phyloP scores from a whole-genome alignment of 2,113 vertebrate genomes.

The Paracanthobrama guichenoti region DNA sequence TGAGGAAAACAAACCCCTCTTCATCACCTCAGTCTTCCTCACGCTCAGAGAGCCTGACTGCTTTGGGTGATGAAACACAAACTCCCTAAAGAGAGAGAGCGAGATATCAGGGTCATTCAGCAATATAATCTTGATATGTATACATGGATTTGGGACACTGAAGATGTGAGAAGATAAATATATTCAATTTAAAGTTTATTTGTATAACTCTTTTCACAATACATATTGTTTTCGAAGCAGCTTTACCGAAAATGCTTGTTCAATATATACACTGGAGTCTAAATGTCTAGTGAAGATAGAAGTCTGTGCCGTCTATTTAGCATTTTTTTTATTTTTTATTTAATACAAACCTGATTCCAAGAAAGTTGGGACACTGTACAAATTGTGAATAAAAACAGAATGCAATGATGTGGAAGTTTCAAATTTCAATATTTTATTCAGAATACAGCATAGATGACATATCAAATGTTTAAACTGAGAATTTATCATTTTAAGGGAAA shows the following conservation, averaged over 20 bases:
- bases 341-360: no score
- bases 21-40: slow-evolving; percentile 77
- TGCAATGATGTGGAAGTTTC: no score
- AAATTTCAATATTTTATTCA: no score
- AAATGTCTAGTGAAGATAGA: no score
- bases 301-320: background rate
- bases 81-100: slow-evolving; percentile 66
- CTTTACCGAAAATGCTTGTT: no score
- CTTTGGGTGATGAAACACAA: slow-evolving; percentile 77
- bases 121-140: background rate
- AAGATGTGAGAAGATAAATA: background rate
- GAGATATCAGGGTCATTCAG: background rate
- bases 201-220: background rate
- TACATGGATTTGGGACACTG: background rate
- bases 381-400: no score
- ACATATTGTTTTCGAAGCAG: no score
- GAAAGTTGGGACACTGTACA: no score
- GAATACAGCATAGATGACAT: no score
- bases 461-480: no score
- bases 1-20: slow-evolving; percentile 74
- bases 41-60: slow-evolving; percentile 71
- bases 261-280: no score
- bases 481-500: no score
- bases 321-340: background rate
- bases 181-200: background rate